Evolutionary conservation across 2,797 vertebrate species (phyloP).

Genomic region (Periophthalmus magnuspinnatus): DNA sequence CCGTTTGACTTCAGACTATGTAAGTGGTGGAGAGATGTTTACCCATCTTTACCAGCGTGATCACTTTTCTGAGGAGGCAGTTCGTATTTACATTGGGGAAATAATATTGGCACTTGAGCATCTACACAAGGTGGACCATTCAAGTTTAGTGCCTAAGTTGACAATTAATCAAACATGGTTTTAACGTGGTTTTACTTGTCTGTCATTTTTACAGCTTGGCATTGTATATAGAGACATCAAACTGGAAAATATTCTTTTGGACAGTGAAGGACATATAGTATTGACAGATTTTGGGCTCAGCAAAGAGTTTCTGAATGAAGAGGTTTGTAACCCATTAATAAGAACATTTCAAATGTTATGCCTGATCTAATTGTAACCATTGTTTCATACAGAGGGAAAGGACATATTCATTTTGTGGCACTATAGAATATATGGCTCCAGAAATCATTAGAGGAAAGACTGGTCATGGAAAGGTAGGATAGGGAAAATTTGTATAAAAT

Average conservation of each 20-base stretch:
- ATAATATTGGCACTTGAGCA: constrained; percentile 90
- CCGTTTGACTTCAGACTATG: constrained; percentile 82
- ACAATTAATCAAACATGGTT: not conserved
- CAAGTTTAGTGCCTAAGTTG: not conserved
- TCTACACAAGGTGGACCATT: constrained; percentile 84
- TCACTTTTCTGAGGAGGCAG: constrained; percentile 89
- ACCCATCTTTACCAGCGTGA: constrained; percentile 93
- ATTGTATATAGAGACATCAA: constrained; percentile 94
- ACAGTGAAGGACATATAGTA: constrained; percentile 89
- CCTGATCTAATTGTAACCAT: not conserved
- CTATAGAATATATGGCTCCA: constrained; percentile 96
- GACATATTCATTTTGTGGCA: constrained; percentile 94
- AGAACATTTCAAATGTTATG: not conserved
- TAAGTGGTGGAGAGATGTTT: constrained; percentile 93
- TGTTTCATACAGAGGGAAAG: constrained; percentile 81
- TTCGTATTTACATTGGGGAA: constrained; percentile 89
- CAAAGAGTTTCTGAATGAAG: constrained; percentile 90
- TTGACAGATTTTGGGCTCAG: constrained; percentile 94
- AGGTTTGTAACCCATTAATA: constrained; percentile 68
- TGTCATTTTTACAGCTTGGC: constrained; percentile 79
- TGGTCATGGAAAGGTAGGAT: constrained; percentile 88
- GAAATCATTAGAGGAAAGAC: constrained; percentile 91
- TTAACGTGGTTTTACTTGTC: constrained; percentile 12
- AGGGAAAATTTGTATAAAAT: not conserved
- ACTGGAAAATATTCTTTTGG: constrained; percentile 91